Evolutionary conservation across 2,797 vertebrate genomes (phyloP).

Genomic region (Miichthys miiuy): DNA sequence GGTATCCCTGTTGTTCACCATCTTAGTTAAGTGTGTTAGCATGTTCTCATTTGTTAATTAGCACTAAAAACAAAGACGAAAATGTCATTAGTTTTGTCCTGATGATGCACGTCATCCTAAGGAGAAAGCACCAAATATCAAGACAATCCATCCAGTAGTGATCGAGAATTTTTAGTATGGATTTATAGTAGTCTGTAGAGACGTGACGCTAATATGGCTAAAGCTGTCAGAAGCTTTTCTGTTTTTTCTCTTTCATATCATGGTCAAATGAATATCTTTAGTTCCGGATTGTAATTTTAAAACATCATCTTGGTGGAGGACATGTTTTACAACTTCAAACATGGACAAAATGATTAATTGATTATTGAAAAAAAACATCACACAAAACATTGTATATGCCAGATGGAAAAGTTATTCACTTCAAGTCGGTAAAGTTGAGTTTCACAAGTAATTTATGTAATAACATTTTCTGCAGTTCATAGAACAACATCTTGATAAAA

Average conservation of each 20-base stretch:
- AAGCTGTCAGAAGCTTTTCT: neutral
- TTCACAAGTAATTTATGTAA: slow-evolving; percentile 15
- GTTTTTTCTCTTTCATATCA: neutral
- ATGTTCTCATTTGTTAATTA: neutral
- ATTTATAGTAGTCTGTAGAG: neutral
- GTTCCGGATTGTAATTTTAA: neutral
- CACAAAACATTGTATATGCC: neutral
- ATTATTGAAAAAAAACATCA: neutral
- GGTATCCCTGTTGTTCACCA: neutral
- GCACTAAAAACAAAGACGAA: neutral
- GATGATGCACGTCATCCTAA: neutral
- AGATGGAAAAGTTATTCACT: neutral
- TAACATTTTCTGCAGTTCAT: slow-evolving; percentile 6
- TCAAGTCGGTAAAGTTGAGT: neutral
- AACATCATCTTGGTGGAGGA: neutral
- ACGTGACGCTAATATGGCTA: no score
- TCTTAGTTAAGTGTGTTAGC: neutral
- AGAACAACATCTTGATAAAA: slow-evolving; percentile 27
- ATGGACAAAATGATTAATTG: neutral
- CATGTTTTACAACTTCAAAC: neutral
- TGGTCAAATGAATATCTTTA: neutral
- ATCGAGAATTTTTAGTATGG: neutral
- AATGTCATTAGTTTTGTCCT: neutral
- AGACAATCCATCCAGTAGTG: neutral
- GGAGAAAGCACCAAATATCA: neutral